These are phyloP conservation scores for Tiliacea aurago DNA, from an alignment of 2,888 invertebrate genomes.

Conservation along the genomic window DNA sequence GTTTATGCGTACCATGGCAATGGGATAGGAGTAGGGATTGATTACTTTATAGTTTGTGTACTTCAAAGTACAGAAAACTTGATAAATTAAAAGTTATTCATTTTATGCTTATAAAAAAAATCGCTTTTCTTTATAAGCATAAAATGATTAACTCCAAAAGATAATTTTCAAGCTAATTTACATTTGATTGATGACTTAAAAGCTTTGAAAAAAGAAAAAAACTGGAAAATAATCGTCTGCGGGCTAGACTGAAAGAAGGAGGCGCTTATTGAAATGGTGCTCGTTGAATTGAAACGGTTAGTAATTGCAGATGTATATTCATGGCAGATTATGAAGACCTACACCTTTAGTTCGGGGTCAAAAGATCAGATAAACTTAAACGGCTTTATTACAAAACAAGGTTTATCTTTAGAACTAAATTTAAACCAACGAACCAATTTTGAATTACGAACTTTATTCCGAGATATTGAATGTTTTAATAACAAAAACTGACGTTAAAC, in stretches of 20 bases:
- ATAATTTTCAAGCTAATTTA: slow-evolving; percentile 9
- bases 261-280: slow-evolving; percentile 45
- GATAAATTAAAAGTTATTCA: background rate
- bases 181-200: slow-evolving; percentile 38
- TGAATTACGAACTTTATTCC: background rate
- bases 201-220: background rate
- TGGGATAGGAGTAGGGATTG: background rate
- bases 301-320: slow-evolving; percentile 46
- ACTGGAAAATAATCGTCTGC: background rate
- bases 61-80: background rate
- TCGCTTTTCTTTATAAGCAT: too few relatives aligned
- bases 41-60: background rate
- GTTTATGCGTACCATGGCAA: background rate
- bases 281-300: slow-evolving; percentile 59
- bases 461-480: background rate
- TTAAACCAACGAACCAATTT: too few relatives aligned
- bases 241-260: slow-evolving; percentile 18
- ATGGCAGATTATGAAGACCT: slow-evolving; percentile 16
- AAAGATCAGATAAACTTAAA: slow-evolving; percentile 5
- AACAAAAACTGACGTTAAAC: background rate
- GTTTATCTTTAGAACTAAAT: background rate
- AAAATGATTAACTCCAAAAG: too few relatives aligned
- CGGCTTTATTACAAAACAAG: background rate
- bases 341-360: slow-evolving; percentile 22
- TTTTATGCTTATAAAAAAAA: too few relatives aligned